Conservation (phyloP, 2,888 invertebrate genomes). For the Dinocampus coccinellae region DNA sequence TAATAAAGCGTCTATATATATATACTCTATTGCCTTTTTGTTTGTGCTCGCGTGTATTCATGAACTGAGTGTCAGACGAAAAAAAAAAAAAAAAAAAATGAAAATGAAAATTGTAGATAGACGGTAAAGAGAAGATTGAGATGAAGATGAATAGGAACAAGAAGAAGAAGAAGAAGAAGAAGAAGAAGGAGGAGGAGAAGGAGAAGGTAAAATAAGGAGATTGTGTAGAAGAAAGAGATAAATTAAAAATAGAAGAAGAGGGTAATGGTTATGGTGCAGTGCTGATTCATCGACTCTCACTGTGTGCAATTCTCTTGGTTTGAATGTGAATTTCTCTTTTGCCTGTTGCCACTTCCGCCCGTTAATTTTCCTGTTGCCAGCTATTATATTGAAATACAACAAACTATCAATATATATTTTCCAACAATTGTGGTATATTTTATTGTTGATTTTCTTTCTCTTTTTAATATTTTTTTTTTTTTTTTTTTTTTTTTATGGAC, state of each 20-base stretch:
- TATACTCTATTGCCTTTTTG: neutral
- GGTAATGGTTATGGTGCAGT: slow-evolving; percentile 8
- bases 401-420: slow-evolving; percentile 24
- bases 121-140: neutral
- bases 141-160: neutral
- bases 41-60: neutral
- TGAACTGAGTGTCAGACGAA: slow-evolving; percentile 6
- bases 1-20: slow-evolving; percentile 22
- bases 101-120: too few relatives aligned
- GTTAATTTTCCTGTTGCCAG: slow-evolving; percentile 35
- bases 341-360: slow-evolving; percentile 28
- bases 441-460: neutral
- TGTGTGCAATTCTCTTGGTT: neutral
- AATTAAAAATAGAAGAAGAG: neutral
- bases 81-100: too few relatives aligned
- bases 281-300: slow-evolving; percentile 36
- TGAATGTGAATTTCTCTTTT: slow-evolving; percentile 34
- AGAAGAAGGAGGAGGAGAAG: too few relatives aligned
- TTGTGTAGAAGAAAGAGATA: neutral
- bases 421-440: neutral
- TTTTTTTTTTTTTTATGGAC: neutral
- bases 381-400: slow-evolving; percentile 26
- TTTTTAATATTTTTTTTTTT: neutral
- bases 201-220: neutral
- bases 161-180: neutral